Conservation (phyloP, 2,888 invertebrate species). For the Lasius platythorax region DNA sequence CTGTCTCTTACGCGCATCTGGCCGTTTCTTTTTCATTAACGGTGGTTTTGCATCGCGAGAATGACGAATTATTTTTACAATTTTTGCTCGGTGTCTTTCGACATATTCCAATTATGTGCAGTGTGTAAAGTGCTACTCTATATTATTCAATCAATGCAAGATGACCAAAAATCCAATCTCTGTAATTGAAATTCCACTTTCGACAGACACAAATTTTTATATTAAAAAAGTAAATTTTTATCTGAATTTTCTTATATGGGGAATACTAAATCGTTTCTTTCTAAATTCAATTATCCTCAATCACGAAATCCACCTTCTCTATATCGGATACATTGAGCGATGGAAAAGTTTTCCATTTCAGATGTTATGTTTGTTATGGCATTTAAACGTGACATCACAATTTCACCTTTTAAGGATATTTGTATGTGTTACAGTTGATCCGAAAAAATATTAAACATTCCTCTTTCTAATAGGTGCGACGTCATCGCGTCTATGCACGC, state of each 20-base stretch:
- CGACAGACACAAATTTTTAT: not conserved
- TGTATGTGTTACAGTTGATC: not conserved
- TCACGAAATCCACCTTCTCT: not conserved
- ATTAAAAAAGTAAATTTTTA: not conserved
- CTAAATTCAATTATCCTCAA: not conserved
- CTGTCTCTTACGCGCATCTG: not conserved
- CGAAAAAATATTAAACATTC: not conserved
- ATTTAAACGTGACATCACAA: not conserved
- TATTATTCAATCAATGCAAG: not conserved
- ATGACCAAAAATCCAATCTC: not conserved
- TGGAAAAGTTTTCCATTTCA: not conserved
- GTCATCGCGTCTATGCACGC: not conserved
- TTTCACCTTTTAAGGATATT: not conserved
- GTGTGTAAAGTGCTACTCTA: not conserved
- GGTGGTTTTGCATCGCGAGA: not conserved
- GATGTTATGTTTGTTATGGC: not conserved
- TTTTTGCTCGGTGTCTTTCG: not conserved
- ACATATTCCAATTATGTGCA: not conserved
- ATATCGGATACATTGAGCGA: not conserved
- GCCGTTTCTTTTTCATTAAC: not conserved
- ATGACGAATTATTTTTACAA: not conserved
- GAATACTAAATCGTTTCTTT: not conserved
- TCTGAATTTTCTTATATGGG: not conserved
- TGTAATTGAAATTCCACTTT: not conserved
- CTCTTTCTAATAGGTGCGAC: not conserved